Conservation (phyloP, 2,888 invertebrate genomes). For the Ypsolopha scabrella region DNA sequence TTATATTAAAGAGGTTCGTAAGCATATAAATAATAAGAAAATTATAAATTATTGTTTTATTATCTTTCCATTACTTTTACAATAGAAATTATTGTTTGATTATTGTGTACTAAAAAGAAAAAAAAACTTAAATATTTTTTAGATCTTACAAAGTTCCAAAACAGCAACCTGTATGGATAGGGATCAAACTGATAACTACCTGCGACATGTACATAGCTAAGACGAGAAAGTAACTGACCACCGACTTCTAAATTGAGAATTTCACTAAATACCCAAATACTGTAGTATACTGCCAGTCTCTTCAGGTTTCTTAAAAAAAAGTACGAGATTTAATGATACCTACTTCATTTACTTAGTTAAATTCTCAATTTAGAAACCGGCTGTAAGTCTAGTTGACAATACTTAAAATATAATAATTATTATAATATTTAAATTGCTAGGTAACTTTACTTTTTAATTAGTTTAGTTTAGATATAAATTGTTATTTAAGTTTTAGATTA, state of each 20-base stretch:
- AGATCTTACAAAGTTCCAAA: not conserved
- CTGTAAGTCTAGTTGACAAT: not conserved
- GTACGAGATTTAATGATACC: no score
- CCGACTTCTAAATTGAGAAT: not conserved
- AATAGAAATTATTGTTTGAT: not conserved
- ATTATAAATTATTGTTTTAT: not conserved
- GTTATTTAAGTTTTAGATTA: not conserved
- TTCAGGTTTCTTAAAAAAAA: no score
- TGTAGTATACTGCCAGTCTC: not conserved
- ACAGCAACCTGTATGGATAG: not conserved
- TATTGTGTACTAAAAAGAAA: not conserved
- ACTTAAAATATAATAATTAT: not conserved
- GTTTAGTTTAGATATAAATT: not conserved
- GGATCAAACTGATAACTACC: not conserved
- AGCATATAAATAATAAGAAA: not conserved
- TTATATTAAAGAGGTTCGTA: not conserved
- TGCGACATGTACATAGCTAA: not conserved
- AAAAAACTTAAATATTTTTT: not conserved
- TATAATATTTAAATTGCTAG: no score
- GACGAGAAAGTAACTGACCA: not conserved
- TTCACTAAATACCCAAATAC: not conserved
- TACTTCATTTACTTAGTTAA: not conserved
- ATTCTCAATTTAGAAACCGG: not conserved
- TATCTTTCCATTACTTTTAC: no score
- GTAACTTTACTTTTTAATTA: not conserved